phyloP scores from a whole-genome alignment of 2,797 vertebrate genomes.

The Fistularia tabacaria region DNA sequence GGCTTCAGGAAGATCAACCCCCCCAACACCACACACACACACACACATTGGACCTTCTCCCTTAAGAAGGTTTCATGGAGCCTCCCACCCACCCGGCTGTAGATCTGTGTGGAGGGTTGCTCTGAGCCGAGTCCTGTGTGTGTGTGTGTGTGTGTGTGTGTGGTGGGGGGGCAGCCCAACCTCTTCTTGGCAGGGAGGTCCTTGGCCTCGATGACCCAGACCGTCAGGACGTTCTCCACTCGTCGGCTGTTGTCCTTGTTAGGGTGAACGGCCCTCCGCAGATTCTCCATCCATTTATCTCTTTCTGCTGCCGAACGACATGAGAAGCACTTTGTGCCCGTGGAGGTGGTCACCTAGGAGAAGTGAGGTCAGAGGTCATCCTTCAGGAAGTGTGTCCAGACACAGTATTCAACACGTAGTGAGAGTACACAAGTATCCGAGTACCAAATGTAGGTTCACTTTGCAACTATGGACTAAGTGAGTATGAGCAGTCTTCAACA shows the following conservation, averaged over 20 bases:
- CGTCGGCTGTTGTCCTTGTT: slow-evolving; percentile 92
- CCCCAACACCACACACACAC: no score
- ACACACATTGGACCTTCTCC: no score
- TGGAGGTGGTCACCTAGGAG: slow-evolving; percentile 87
- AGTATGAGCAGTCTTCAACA: no score
- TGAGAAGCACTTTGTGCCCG: slow-evolving; percentile 94
- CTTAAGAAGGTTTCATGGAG: no score
- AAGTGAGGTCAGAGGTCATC: slow-evolving; percentile 6
- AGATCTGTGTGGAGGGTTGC: no score
- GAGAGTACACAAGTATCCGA: no score
- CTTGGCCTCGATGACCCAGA: slow-evolving; percentile 96
- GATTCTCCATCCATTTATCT: slow-evolving; percentile 98
- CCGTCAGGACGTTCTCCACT: slow-evolving; percentile 87
- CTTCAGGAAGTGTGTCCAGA: not conserved
- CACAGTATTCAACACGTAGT: not conserved
- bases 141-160: no score
- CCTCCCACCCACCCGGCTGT: no score
- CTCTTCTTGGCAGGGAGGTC: slow-evolving; percentile 94
- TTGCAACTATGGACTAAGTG: no score
- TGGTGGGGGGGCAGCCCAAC: slow-evolving; percentile 16
- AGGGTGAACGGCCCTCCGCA: slow-evolving; percentile 87
- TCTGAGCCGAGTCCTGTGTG: no score
- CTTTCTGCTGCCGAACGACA: slow-evolving; percentile 91
- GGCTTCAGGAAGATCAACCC: no score
- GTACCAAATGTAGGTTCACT: no score